These are phyloP conservation scores for Myiozetetes cayanensis DNA, from an alignment of 2,113 vertebrate genomes.

Conservation along the genomic window DNA sequence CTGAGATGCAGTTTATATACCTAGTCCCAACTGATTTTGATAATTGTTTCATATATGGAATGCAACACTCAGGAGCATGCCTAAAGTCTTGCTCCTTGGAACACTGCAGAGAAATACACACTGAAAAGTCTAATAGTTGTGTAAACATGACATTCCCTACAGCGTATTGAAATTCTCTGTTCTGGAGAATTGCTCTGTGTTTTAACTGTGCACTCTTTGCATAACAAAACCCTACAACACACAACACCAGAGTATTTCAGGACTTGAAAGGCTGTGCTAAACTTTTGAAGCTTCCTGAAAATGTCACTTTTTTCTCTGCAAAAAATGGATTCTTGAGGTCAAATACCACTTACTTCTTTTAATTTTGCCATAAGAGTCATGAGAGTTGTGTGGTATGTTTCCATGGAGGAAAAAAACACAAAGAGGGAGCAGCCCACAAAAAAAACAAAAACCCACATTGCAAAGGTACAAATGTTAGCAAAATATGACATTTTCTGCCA, in stretches of 20 bases:
- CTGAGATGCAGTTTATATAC: not conserved
- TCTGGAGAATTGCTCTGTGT: not conserved
- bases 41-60: not conserved
- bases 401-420: not conserved
- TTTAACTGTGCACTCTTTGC: not conserved
- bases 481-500: not conserved
- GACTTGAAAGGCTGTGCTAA: not conserved
- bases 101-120: not conserved
- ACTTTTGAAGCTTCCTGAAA: not conserved
- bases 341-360: not conserved
- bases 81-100: not conserved
- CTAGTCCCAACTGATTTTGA: not conserved
- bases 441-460: not conserved
- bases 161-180: not conserved
- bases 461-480: not conserved
- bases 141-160: not conserved
- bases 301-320: not conserved
- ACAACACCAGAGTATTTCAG: not conserved
- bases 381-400: accelerated
- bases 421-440: not conserved
- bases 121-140: not conserved
- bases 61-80: not conserved
- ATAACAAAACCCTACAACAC: not conserved
- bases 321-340: not conserved
- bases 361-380: not conserved